phyloP scores from a whole-genome alignment of 1,140 invertebrate species.

The Drosophila nigrodunni region DNA sequence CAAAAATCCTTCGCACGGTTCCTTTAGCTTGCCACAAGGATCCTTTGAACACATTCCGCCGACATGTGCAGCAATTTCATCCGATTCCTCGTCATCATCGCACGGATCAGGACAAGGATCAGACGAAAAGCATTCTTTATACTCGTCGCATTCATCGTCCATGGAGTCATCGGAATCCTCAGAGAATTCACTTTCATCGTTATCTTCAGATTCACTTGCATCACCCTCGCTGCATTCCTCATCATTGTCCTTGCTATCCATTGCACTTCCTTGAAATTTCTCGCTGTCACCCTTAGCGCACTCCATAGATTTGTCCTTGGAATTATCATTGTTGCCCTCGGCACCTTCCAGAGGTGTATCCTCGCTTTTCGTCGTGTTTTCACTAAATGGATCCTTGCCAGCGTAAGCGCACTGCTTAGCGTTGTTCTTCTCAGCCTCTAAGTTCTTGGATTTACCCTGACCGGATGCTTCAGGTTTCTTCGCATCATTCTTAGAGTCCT shows the following conservation, averaged over 20 bases:
- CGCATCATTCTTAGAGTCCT: neutral
- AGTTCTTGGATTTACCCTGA: neutral
- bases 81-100: slow-evolving; percentile 9
- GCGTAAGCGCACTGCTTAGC: neutral
- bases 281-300: no score
- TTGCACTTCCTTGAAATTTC: no score
- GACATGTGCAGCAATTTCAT: slow-evolving; percentile 15
- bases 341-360: no score
- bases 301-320: neutral
- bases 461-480: neutral
- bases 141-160: neutral
- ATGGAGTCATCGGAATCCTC: neutral
- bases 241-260: no score
- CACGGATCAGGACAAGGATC: slow-evolving; percentile 21
- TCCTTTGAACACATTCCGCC: slow-evolving; percentile 3
- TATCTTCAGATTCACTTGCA: no score
- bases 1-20: slow-evolving; percentile 14
- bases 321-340: neutral
- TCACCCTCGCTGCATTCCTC: no score
- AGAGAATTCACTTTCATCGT: neutral
- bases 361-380: no score
- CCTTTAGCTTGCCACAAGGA: slow-evolving; percentile 5
- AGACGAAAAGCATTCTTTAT: neutral
- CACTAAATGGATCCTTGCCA: no score
- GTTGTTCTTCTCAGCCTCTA: neutral